Evolutionary conservation across 2,113 vertebrate genomes (phyloP).

Genomic region (Oceanites oceanicus): DNA sequence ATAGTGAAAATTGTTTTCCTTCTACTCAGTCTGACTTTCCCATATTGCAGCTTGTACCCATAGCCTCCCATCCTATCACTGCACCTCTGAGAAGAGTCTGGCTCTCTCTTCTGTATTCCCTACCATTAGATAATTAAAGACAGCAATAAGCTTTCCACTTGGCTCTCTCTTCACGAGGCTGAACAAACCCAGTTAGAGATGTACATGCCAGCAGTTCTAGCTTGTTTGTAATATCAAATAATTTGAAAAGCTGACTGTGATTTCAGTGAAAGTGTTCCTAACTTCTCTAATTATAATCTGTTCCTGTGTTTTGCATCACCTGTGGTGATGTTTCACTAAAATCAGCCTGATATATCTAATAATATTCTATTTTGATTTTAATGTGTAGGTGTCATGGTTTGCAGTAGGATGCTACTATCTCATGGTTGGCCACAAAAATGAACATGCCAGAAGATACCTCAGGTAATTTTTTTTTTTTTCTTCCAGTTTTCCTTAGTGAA

Average conservation of each 20-base stretch:
- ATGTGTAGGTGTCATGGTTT: constrained; percentile 95
- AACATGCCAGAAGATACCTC: constrained; percentile 94
- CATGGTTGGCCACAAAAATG: constrained; percentile 98
- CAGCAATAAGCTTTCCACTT: neutral
- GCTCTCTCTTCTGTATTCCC: neutral
- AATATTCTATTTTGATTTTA: constrained; percentile 1
- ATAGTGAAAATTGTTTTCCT: neutral
- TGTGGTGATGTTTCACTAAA: neutral
- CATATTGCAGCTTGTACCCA: neutral
- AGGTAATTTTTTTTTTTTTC: constrained; percentile 75
- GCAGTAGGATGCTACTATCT: constrained; percentile 98
- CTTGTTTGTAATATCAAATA: neutral
- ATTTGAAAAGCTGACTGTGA: neutral
- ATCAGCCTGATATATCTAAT: neutral
- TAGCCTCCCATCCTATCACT: neutral
- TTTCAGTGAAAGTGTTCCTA: neutral
- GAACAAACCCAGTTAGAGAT: neutral
- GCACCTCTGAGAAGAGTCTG: neutral
- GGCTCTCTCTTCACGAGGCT: neutral
- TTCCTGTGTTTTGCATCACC: neutral
- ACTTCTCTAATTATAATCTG: neutral
- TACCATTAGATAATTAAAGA: neutral
- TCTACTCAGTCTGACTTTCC: neutral
- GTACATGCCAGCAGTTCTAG: neutral
- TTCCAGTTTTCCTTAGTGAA: neutral